Conservation (phyloP, 1,140 invertebrate genomes). For the Coptotermes formosanus region DNA sequence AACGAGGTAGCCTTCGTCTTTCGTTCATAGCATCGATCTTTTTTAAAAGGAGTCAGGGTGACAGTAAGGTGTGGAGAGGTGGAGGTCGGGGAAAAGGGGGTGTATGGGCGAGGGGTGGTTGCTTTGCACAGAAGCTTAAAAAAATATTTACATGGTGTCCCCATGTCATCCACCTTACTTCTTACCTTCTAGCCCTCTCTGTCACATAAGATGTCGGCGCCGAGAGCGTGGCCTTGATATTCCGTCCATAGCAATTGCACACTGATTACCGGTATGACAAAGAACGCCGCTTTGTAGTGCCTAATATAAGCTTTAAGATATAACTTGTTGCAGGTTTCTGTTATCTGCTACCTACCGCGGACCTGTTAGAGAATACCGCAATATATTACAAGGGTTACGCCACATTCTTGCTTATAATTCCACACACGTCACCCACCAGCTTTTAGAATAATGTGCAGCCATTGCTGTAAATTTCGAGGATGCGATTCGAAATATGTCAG, state of each 20-base stretch:
- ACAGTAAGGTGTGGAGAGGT: background rate
- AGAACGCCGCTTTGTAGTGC: too few species aligned
- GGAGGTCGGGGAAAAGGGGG: constrained; percentile 19
- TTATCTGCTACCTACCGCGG: too few species aligned
- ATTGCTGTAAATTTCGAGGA: too few species aligned
- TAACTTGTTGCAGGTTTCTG: too few species aligned
- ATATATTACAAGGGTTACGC: too few species aligned
- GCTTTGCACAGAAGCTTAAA: background rate
- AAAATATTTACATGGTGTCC: constrained; percentile 34
- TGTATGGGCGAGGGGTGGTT: background rate
- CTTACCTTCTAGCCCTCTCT: background rate
- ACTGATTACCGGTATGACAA: background rate
- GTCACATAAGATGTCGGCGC: background rate
- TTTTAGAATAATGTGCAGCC: too few species aligned
- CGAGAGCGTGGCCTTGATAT: background rate
- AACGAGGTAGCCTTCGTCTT: constrained; percentile 20
- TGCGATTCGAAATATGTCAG: too few species aligned
- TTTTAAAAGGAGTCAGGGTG: constrained; percentile 20
- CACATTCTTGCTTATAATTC: too few species aligned
- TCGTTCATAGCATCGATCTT: constrained; percentile 28
- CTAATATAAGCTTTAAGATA: too few species aligned
- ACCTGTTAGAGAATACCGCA: too few species aligned
- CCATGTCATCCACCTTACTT: constrained; percentile 23
- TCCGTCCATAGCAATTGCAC: background rate
- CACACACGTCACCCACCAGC: too few species aligned